Base-by-base conservation (phyloP, 2,888 invertebrate species). In the Tachina grossa region DNA sequence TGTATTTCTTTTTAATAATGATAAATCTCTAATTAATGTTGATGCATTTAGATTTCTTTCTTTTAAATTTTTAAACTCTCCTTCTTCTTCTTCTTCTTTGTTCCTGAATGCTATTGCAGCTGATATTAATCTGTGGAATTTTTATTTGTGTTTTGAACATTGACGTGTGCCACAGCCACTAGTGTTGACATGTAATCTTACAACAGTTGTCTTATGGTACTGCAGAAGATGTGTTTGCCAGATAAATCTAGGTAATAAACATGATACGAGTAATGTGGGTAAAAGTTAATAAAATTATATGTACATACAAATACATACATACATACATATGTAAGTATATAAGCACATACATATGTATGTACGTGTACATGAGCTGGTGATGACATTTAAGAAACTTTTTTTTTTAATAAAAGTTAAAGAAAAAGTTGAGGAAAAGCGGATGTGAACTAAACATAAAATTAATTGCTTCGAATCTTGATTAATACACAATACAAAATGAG, bases 131-230 rank as follows among this genome's bases (percentile, higher is more conserved):
- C 66, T 66, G 11, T 41, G 63, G 57, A 66, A 77, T 77, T 72
- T 69, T 71, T 57, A 75, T 79, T 69, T 63, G 55, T 65, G 14
- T 71, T 79, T 84, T 41, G 22, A 16, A 31, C 45, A 31, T 79
- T 74, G 81, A 81, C 65, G 68, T 81, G 81, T 84, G 81, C 71
- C 84, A 31, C 31, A 80, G 59, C 49, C 80, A 72, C 65, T 53
- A 65, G 43, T 72, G 77, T 83, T 83, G 77, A 77, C 66, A 83
- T 77, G 71, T 83, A 83, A 83, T 71, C 77, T 83, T 57, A 76
- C 69, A 75, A 55, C 41, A 45, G 19, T 74, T 69, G 39, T 57
- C 31, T 71, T 76, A 49, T 55, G 75, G 51, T 49, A 69, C 71
- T 66, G 57, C 55, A 65, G 16, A 72, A 53, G 63, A 80, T 57